Percentiles rank a stretch among this genome's conserved stretches.
These are phyloP conservation scores for Hypanus sabinus DNA, from an alignment of 2,113 vertebrate species.

Conservation along the genomic window DNA sequence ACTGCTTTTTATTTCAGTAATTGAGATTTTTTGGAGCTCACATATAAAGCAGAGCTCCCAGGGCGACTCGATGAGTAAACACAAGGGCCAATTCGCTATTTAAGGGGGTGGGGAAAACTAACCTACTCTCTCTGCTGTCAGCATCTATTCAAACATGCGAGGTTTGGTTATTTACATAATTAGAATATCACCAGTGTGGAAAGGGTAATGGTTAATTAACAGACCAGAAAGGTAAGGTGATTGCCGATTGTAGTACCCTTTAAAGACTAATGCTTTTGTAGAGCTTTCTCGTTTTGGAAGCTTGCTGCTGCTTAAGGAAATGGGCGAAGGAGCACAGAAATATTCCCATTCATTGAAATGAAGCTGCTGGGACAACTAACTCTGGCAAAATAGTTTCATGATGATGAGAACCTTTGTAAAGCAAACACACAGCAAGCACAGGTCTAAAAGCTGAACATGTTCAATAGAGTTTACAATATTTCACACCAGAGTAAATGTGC, in stretches of 20 bases:
- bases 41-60: background rate
- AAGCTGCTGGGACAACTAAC: background rate
- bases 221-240: background rate
- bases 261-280: background rate
- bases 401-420: background rate
- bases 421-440: background rate
- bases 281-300: background rate
- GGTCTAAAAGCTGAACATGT: background rate
- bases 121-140: background rate
- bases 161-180: background rate
- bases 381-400: background rate
- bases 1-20: constrained; percentile 27
- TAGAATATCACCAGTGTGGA: background rate
- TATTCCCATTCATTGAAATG: background rate
- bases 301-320: background rate
- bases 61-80: background rate
- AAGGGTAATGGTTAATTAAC: background rate
- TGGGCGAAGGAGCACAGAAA: background rate
- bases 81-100: background rate
- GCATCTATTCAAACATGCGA: background rate
- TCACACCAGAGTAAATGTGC: background rate
- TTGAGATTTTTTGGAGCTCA: constrained; percentile 7
- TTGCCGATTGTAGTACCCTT: background rate
- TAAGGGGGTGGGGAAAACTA: background rate
- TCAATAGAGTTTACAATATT: background rate